Evolutionary conservation across 2,888 invertebrate species (phyloP), one percentile per base, ranked within the genome.

Genomic region (Octonoba sinensis): DNA sequence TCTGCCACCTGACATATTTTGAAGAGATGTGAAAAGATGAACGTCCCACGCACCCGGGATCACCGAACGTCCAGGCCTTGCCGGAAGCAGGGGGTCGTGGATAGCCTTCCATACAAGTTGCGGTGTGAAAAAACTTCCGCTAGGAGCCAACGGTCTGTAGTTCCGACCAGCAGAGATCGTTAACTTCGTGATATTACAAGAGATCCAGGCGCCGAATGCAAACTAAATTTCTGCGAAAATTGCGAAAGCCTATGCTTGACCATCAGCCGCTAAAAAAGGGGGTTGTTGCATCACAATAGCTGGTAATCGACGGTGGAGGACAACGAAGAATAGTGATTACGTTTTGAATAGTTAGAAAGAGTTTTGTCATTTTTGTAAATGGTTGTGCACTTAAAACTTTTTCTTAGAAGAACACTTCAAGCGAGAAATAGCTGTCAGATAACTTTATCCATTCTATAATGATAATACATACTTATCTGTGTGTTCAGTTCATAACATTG

Each of bases 41-140:
- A 78, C 66, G 78, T 65, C 75, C 66, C 66, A 51, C 20, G 59
- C 36, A 51, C 59, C 57, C 54, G 72, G 66, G 78, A 78, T 78
- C 78, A 78, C 47, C 66, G 71, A 71, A 65, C 65, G 70, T 57
- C 49, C 36, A 8, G 36, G 36, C 62, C 57, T 66, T 78, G 57
- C 59, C 71, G 72, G 72, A 78, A 78, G 54, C 44, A 24, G 66
- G 16, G 66, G 66, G 54, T 59, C 60, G 44, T 51, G 71, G 24
- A 56, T 65, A 78, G 49, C 78, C 78, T 78, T 60, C 60, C 59
- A 70, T n/a, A 60, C 71, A 71, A 72, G 66, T 27, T 27, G 57
- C n/a, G 36, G 22, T 46, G 18, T 78, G 71, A 78, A 78, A 78
- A 72, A 66, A 44, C 72, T 78, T 78, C 78, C 78, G 78, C 54